These are phyloP conservation scores for Campoplex nolae DNA, from an alignment of 2,888 invertebrate genomes.

Conservation along the genomic window DNA sequence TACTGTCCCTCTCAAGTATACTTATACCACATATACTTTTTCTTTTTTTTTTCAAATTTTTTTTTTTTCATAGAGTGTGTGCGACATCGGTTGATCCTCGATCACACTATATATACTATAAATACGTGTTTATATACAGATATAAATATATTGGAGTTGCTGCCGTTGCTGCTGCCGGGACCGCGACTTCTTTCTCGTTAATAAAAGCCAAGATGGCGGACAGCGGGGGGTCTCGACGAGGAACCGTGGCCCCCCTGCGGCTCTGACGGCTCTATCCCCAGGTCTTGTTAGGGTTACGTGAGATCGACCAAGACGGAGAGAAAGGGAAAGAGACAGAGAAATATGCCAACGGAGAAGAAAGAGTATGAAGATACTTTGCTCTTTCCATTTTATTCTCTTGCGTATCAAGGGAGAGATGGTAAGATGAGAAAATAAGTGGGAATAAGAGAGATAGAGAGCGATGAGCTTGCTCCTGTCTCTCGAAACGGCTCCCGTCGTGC, in stretches of 20 bases:
- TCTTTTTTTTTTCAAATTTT: not conserved
- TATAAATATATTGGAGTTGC: conserved; percentile 42
- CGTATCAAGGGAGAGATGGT: conserved; percentile 10
- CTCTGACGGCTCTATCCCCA: conserved; percentile 84
- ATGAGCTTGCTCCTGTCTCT: conserved; percentile 63
- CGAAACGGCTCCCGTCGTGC: conserved; percentile 83
- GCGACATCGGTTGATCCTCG: conserved; percentile 60
- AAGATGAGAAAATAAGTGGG: conserved; percentile 18
- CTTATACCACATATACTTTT: not conserved
- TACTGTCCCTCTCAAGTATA: not conserved
- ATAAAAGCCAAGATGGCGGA: conserved; percentile 84
- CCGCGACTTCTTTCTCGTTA: conserved; percentile 82
- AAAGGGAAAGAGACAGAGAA: conserved; percentile 71
- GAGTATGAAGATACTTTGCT: conserved; percentile 29
- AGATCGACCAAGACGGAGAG: conserved; percentile 56
- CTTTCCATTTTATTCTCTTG: conserved; percentile 45
- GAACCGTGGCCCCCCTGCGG: conserved; percentile 82
- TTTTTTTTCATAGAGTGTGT: conserved; percentile 10
- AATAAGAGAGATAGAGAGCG: conserved; percentile 53
- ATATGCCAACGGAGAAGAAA: conserved; percentile 65
- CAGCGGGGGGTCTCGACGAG: conserved; percentile 82
- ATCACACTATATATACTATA: conserved; percentile 44
- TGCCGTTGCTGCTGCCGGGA: conserved; percentile 52
- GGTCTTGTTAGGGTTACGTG: conserved; percentile 78
- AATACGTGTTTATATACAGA: conserved; percentile 23